Base-by-base conservation (phyloP, 2,888 invertebrate species). In the Argynnis bischoffii region DNA sequence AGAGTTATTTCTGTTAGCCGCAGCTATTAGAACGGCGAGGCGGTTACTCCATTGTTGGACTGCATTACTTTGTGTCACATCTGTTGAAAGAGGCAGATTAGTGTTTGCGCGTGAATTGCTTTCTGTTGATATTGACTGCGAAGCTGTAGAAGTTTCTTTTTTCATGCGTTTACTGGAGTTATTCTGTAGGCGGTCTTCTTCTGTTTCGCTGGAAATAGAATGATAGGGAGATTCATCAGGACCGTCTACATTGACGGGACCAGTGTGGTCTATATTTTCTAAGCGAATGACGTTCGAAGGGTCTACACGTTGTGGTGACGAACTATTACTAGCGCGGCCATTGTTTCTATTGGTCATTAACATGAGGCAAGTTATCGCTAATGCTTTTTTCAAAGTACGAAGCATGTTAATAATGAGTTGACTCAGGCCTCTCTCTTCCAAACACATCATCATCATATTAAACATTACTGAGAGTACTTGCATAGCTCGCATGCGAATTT, bases 401-500 rank as follows among this genome's bases (percentile, higher is more conserved):
- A 93, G 75, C 92, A 93, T 92, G 65, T 76, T 85, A 55, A 92
- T 91, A 63, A 93, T 92, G 4, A 90, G 80, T 70, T 89, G 88
- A 73, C 90, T 91, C 50, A 93, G 82, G 26, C 92, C 92, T 50
- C 86, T 82, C 72, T 91, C 91, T 72, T 92, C 92, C 46, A 92
- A 81, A 71, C 93, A 93, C 87, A 89, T 88, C 92, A 93, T 92
- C 93, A 93, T 93, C 85, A 92, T 90, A 72, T 92, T 90, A 73
- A 93, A 93, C 90, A 93, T 91, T 4, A 90, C 87, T n/a, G 92
- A 90, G 21, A 93, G 77, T 1, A 93, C 90, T 77, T 90, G 90
- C 89, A 90, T 91, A 16, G 92, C 93, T 64, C 92, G 82, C 87
- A 91, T 88, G n/a, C 92, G 87, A 70, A 93, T 89, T 76, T 90